Percentiles rank a stretch among this genome's conserved stretches.
These are phyloP conservation scores for Epicampocera succincta DNA, from an alignment of 2,888 invertebrate genomes.

Conservation along the genomic window DNA sequence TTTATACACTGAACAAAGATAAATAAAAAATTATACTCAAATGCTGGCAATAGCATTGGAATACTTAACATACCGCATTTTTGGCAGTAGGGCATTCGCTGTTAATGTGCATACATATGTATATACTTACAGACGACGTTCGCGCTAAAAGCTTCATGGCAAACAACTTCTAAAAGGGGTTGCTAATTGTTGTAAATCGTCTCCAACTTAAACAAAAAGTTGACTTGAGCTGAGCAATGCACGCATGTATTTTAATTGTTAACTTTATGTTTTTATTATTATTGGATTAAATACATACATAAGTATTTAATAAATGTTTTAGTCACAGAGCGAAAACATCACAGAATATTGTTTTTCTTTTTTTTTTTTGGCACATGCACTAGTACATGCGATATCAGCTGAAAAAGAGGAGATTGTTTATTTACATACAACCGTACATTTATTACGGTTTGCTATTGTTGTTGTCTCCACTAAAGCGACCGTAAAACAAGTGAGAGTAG, in stretches of 20 bases:
- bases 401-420: slow-evolving; percentile 26
- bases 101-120: not conserved
- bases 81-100: slow-evolving; percentile 28
- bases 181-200: slow-evolving; percentile 26
- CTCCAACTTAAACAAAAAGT: slow-evolving; percentile 1
- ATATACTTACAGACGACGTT: not conserved
- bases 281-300: slow-evolving; percentile 46
- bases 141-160: slow-evolving; percentile 45
- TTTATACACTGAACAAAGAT: too few species aligned
- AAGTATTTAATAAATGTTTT: slow-evolving; percentile 39
- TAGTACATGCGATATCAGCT: slow-evolving; percentile 6
- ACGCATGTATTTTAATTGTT: slow-evolving; percentile 53
- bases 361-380: not conserved
- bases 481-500: slow-evolving; percentile 51
- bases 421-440: not conserved
- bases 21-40: too few species aligned
- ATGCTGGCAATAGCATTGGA: too few species aligned
- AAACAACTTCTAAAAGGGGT: slow-evolving; percentile 56
- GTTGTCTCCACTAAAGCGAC: slow-evolving; percentile 26
- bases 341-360: slow-evolving; percentile 25
- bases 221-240: not conserved
- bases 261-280: slow-evolving; percentile 33
- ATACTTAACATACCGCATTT: not conserved
- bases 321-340: slow-evolving; percentile 34
- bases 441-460: slow-evolving; percentile 12